Evolutionary conservation across 1,140 invertebrate species (phyloP), one percentile per base, ranked within the genome.

Genomic region (Achroia grisella): DNA sequence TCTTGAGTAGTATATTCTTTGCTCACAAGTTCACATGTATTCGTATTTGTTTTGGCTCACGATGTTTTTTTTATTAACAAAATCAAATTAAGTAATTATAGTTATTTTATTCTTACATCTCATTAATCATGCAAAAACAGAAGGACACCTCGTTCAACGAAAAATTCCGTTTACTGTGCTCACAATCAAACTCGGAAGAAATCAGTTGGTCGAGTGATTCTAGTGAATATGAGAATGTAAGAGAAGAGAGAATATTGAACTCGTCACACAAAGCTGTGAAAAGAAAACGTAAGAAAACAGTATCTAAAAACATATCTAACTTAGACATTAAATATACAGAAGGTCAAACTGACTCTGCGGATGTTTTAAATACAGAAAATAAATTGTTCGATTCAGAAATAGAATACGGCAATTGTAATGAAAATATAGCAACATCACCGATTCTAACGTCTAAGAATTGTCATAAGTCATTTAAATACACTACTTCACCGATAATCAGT

Each of bases 191-290:
- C 13, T 48, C 31, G 11, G 66, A 77, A 43, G 70, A 74, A 39
- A 83, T 83, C n/a, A 65, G 56, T 31, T 81, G 73, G 73, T 67
- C 72, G 5, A 66, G 56, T 0, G 71, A 75, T 30, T 73, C 71
- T 2, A 77, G 76, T 52, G 79, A 79, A 10, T 62, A 63, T 15
- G 75, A 77, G 48, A 60, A 64, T 23, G 37, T 23, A 27, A 34
- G 39, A 8, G 11, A 39, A n/a, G 50, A 53, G 28, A 27, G 49
- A 37, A 46, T 17, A 10, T 31, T 42, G n/a, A n/a, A 13, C 8
- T 37, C 11, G 8, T 1, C 15, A 10, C n/a, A 56, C 33, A 47
- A 45, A 53, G 12, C 14, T 43, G 53, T 6, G 11, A 79, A 78
- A 39, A 65, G 75, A 56, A 81, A 84, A 61, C 63, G 66, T 10